phyloP scores from a whole-genome alignment of 2,797 vertebrate genomes.

The Pseudomugil tenellus region DNA sequence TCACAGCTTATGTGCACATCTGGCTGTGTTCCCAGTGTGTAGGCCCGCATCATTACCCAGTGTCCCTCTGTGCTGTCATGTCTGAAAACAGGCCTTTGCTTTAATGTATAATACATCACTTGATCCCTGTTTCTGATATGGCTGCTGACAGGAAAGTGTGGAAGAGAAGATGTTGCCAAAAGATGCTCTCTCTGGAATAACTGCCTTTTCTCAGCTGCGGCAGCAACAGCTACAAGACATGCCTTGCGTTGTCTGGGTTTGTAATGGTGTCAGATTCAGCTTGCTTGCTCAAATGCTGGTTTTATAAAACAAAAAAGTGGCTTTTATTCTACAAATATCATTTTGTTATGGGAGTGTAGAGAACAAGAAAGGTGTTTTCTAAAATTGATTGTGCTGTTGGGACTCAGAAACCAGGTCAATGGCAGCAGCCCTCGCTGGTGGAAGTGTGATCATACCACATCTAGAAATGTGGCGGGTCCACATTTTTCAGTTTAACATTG shows the following conservation, averaged over 20 bases:
- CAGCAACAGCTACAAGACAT: slow-evolving; percentile 39
- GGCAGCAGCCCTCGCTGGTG: slow-evolving; percentile 44
- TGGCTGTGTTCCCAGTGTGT: slow-evolving; percentile 66
- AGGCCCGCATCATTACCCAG: slow-evolving; percentile 79
- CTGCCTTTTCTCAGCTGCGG: slow-evolving; percentile 47
- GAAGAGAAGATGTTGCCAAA: slow-evolving; percentile 58
- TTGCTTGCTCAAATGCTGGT: slow-evolving; percentile 34
- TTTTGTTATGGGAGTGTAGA: slow-evolving; percentile 11
- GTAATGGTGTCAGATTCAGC: slow-evolving; percentile 48
- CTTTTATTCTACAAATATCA: not conserved
- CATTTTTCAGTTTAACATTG: not conserved
- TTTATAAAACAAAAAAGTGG: not conserved
- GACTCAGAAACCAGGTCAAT: slow-evolving; percentile 10
- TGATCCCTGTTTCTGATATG: slow-evolving; percentile 69
- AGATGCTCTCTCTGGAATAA: slow-evolving; percentile 57
- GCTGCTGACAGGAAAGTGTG: slow-evolving; percentile 72
- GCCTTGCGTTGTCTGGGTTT: slow-evolving; percentile 42
- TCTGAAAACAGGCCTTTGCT: slow-evolving; percentile 76
- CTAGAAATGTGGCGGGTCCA: not conserved
- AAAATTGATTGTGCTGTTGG: slow-evolving; percentile 21
- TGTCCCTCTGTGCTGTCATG: slow-evolving; percentile 78
- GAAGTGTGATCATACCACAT: slow-evolving; percentile 13
- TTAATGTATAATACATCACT: slow-evolving; percentile 84
- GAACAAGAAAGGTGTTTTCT: slow-evolving; percentile 20
- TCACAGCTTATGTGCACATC: slow-evolving; percentile 60